phyloP scores from a whole-genome alignment of 2,888 invertebrate species.

The Pinctada fucata region DNA sequence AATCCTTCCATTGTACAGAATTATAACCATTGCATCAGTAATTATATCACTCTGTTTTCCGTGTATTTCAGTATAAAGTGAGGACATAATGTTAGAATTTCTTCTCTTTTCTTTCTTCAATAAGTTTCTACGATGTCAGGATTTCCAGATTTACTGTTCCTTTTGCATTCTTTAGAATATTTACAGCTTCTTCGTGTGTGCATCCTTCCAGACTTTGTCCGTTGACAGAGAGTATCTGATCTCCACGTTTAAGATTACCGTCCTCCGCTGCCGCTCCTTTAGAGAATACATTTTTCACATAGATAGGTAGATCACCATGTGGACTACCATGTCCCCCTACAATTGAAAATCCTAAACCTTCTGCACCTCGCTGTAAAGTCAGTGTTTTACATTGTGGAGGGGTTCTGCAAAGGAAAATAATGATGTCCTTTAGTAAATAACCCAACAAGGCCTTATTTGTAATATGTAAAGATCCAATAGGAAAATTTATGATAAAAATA shows the following conservation, averaged over 20 bases:
- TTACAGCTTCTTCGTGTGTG: slow-evolving; percentile 89
- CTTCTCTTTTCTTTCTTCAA: too few species aligned
- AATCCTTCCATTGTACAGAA: too few species aligned
- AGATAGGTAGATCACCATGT: slow-evolving; percentile 80
- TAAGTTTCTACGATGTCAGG: slow-evolving; percentile 57
- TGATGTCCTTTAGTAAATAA: too few species aligned
- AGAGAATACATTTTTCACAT: slow-evolving; percentile 79
- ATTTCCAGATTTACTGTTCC: slow-evolving; percentile 79
- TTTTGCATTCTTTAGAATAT: slow-evolving; percentile 85
- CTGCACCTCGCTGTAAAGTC: slow-evolving; percentile 78
- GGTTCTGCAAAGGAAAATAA: slow-evolving; percentile 48
- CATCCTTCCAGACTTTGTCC: slow-evolving; percentile 83
- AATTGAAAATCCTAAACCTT: slow-evolving; percentile 81
- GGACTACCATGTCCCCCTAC: slow-evolving; percentile 79
- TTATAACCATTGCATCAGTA: too few species aligned
- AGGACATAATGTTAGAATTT: too few species aligned
- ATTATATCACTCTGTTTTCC: too few species aligned
- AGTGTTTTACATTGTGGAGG: slow-evolving; percentile 74
- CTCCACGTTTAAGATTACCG: slow-evolving; percentile 93
- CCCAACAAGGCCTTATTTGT: too few species aligned
- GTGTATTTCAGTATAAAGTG: too few species aligned
- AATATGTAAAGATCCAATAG: too few species aligned
- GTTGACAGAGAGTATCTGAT: slow-evolving; percentile 93
- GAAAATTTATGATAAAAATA: too few species aligned
- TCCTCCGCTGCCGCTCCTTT: slow-evolving; percentile 90